A percentile compares a stretch with the other conserved stretches of the same genome.
Conservation (phyloP, 2,113 vertebrate species). For the Neomonachus schauinslandi region DNA sequence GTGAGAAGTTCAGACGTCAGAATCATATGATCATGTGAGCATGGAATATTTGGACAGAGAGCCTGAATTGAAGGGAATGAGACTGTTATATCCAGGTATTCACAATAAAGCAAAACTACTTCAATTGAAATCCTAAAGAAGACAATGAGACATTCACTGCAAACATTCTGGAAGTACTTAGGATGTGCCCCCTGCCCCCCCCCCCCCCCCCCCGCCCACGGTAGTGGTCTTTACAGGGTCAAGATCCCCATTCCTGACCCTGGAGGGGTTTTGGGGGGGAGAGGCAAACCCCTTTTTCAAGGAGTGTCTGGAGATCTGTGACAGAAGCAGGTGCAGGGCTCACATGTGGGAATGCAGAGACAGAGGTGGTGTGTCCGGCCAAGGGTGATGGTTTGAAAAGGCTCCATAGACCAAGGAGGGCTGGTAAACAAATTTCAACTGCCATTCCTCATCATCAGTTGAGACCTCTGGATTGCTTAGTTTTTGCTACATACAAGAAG, state of each 20-base stretch:
- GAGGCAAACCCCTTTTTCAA: neutral
- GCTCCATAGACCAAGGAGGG: no score
- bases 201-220: rapidly evolving
- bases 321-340: neutral
- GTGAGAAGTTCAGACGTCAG: neutral
- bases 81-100: neutral
- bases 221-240: neutral
- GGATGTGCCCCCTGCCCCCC: neutral
- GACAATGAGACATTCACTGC: neutral
- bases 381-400: neutral
- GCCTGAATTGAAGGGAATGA: neutral
- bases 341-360: neutral
- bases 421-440: neutral
- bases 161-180: neutral
- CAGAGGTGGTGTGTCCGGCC: neutral
- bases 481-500: neutral
- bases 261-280: neutral
- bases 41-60: neutral
- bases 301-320: neutral
- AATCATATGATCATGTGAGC: neutral
- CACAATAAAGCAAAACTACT: neutral
- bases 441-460: no score
- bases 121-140: neutral
- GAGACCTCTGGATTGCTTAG: neutral
- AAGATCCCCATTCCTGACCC: neutral